phyloP scores from a whole-genome alignment of 2,113 vertebrate species.

The Malurus elegans region DNA sequence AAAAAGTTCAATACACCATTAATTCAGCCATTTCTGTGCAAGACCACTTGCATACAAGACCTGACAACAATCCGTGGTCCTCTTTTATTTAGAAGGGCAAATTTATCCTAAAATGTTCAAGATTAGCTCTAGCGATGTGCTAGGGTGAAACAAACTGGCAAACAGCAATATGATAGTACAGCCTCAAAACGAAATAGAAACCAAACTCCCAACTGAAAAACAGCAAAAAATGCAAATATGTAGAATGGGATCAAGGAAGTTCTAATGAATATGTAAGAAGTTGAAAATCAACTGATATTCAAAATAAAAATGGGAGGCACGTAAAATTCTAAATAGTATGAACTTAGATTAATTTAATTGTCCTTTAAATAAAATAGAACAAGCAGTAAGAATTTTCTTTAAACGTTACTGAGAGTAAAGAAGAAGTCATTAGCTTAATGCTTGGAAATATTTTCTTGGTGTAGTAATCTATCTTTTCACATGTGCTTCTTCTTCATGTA shows the following conservation, averaged over 20 bases:
- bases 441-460: background rate
- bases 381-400: background rate
- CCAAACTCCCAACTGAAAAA: background rate
- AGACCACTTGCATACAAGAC: background rate
- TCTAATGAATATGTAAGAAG: background rate
- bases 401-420: background rate
- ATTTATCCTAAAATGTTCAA: background rate
- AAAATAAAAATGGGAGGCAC: background rate
- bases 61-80: accelerated
- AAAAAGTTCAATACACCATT: background rate
- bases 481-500: background rate
- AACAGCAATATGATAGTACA: background rate
- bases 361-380: background rate
- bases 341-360: background rate
- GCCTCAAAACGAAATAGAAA: background rate
- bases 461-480: background rate
- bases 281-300: background rate
- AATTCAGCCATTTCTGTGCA: background rate
- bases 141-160: background rate
- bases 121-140: background rate
- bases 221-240: background rate
- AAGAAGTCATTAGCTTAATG: background rate
- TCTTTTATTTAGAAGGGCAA: background rate
- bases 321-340: background rate
- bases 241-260: background rate